These are phyloP conservation scores for Ambastaia sidthimunki DNA, from an alignment of 2,797 vertebrate species.

Conservation along the genomic window DNA sequence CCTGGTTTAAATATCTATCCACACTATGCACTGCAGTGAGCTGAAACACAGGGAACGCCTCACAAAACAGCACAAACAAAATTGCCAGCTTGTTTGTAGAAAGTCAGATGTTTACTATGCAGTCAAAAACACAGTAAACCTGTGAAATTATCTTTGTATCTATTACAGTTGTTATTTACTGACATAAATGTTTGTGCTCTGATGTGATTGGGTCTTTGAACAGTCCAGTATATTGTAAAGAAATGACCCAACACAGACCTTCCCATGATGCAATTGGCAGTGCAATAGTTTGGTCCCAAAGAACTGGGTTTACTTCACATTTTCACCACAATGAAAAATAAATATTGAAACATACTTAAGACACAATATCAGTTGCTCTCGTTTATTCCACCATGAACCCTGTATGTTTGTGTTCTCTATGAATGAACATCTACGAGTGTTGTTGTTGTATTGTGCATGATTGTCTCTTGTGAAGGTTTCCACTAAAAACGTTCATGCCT, in stretches of 20 bases:
- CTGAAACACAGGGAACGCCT: slow-evolving; percentile 68
- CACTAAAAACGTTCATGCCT: not conserved
- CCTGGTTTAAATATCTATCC: slow-evolving; percentile 66
- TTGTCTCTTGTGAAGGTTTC: slow-evolving; percentile 66
- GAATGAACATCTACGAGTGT: slow-evolving; percentile 28
- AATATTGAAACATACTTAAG: slow-evolving; percentile 54
- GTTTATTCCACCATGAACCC: slow-evolving; percentile 47
- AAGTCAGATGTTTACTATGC: not conserved
- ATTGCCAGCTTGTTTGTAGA: slow-evolving; percentile 5
- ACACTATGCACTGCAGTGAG: slow-evolving; percentile 74
- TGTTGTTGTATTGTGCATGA: slow-evolving; percentile 60
- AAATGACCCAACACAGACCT: slow-evolving; percentile 36
- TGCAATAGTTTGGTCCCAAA: slow-evolving; percentile 61
- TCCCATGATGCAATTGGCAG: slow-evolving; percentile 53
- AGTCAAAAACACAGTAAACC: not conserved
- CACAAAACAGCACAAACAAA: slow-evolving; percentile 65
- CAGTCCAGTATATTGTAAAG: slow-evolving; percentile 45
- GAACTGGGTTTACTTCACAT: slow-evolving; percentile 56
- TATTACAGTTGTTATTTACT: not conserved
- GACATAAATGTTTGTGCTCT: slow-evolving; percentile 34
- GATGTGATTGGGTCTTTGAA: slow-evolving; percentile 42
- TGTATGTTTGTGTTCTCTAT: slow-evolving; percentile 41
- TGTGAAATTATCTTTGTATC: not conserved
- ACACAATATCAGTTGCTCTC: slow-evolving; percentile 51
- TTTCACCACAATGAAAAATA: slow-evolving; percentile 60